Base-by-base conservation (phyloP, 2,888 invertebrate genomes). In the Cybosia mesomella region DNA sequence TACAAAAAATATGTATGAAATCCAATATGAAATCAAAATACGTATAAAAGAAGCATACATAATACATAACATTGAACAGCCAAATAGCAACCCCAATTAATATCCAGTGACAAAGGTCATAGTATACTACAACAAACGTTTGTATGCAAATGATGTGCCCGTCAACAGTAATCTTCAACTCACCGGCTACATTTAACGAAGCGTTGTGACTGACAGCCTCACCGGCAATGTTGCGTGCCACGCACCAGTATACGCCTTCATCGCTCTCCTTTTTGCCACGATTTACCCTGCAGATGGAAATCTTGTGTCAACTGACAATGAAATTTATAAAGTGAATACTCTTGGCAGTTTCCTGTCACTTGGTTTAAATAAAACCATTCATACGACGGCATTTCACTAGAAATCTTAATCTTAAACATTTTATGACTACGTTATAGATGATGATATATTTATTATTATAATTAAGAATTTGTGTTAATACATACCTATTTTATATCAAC, bases 241-340 rank as follows among this genome's bases (percentile, higher is more conserved):
- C 98, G 94, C 99, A 99, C 98, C 99, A 99, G 93, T 99, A 99
- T 72, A 98, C 97, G 54, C 99, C 99, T 77, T 98, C 98, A 89
- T 98, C 98, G 87, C 98, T 98, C 87, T 98, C 98, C 93, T 98
- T 98, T 94, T 98, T 98, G 89, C 98, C 98, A 89, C 98, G 98
- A 92, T 98, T 98, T 70, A 99, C 98, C 86, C 79, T 80, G 75
- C 57, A 70, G 63, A 78, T 69, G 72, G 70, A 69, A 76, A 64
- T 70, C 72, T 73, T 71, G 58, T 75, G 63, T 55, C 70, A 70
- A 72, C 75, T 73, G 54, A 68, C 28, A 32, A 49, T 54, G 36
- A 49, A 64, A 34, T 36, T 64, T 65, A 64, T 62, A 18, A 28
- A 34, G 71, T 72, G 53, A 65, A 65, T 22, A 61, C 8, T 39